Evolutionary conservation across 2,888 invertebrate genomes (phyloP).

Genomic region (Bembecia ichneumoniformis): DNA sequence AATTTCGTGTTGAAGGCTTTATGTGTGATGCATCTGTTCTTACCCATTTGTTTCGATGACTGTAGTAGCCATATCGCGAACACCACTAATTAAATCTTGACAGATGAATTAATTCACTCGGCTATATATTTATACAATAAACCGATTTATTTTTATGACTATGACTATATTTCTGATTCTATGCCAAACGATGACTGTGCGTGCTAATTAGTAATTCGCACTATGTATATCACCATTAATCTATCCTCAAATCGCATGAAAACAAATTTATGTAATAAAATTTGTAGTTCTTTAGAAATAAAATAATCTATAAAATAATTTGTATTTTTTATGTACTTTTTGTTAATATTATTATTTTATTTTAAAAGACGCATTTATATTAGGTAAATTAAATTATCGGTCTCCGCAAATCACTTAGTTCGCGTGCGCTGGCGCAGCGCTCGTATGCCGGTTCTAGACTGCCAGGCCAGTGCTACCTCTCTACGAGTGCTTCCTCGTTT

Average conservation of each 20-base stretch:
- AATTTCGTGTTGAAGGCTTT: background rate
- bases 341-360: no score
- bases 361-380: no score
- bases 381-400: no score
- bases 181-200: slow-evolving; percentile 35
- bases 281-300: no score
- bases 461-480: slow-evolving; percentile 19
- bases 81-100: slow-evolving; percentile 21
- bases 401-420: slow-evolving; percentile 5
- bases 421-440: slow-evolving; percentile 28
- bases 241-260: no score
- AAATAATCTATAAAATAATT: no score
- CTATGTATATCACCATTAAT: no score
- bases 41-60: slow-evolving; percentile 46
- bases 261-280: no score
- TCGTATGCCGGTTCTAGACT: slow-evolving; percentile 35
- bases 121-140: slow-evolving; percentile 10
- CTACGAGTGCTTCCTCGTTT: slow-evolving; percentile 23
- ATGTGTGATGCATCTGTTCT: slow-evolving; percentile 14
- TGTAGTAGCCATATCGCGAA: slow-evolving; percentile 32
- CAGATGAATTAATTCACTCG: slow-evolving; percentile 20
- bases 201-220: background rate
- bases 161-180: slow-evolving; percentile 27
- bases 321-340: no score
- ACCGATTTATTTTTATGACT: slow-evolving; percentile 15